Conservation (phyloP, 2,113 vertebrate species). For the Bucco capensis region DNA sequence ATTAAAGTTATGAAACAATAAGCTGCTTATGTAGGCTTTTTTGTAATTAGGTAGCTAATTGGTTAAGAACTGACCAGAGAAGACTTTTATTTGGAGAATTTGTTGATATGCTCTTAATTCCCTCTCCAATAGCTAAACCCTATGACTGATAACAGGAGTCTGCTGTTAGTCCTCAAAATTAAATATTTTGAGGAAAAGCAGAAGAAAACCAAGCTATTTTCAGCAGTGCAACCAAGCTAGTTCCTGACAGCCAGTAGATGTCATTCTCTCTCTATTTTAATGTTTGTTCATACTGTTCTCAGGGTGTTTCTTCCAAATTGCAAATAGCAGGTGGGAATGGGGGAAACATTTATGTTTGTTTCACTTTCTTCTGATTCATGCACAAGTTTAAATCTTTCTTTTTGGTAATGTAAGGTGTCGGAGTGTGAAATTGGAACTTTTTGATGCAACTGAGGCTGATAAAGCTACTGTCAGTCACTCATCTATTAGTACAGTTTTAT, state of each 20-base stretch:
- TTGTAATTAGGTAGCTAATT: neutral
- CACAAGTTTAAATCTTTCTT: conserved; percentile 32
- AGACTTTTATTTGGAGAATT: neutral
- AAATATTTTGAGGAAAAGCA: neutral
- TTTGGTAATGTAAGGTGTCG: conserved; percentile 24
- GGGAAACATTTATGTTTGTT: conserved; percentile 16
- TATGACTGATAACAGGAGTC: neutral
- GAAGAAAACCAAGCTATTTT: neutral
- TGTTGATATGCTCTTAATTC: neutral
- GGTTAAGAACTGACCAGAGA: neutral
- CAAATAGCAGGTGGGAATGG: neutral
- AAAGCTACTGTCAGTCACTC: conserved; percentile 30
- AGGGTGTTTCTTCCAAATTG: conserved; percentile 29
- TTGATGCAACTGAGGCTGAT: conserved; percentile 18
- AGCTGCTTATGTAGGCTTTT: neutral
- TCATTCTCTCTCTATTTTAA: conserved; percentile 70
- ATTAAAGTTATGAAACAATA: neutral
- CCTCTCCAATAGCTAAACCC: neutral
- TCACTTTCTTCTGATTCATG: conserved; percentile 53
- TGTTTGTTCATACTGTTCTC: neutral
- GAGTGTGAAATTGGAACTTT: conserved; percentile 56
- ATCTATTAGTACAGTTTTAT: neutral
- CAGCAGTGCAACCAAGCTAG: neutral
- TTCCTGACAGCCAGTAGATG: conserved; percentile 67
- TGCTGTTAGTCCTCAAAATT: neutral